phyloP scores from a whole-genome alignment of 2,113 vertebrate species.

The Toxostoma redivivum region DNA sequence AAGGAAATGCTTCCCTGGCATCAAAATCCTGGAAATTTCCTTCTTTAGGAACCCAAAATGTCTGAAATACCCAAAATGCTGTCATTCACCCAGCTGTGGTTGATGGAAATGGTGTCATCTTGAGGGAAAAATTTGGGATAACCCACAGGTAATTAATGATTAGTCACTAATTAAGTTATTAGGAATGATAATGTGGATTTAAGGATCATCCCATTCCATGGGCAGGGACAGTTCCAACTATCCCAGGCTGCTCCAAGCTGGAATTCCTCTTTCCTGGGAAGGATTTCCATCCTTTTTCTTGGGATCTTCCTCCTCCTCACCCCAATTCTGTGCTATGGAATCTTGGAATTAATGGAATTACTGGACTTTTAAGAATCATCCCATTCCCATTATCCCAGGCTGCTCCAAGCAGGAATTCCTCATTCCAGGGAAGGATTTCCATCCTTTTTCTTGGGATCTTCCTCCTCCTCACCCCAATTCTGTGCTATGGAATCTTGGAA shows the following conservation, averaged over 20 bases:
- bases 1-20: too few relatives aligned
- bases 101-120: constrained; percentile 95
- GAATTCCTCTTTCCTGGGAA: neutral
- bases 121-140: constrained; percentile 3
- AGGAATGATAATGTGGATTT: accelerated
- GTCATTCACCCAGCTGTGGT: constrained; percentile 94
- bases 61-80: constrained; percentile 53
- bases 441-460: too few relatives aligned
- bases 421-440: too few relatives aligned
- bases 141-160: neutral
- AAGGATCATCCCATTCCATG: neutral
- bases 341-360: too few relatives aligned
- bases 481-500: neutral
- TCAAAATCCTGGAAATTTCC: too few relatives aligned
- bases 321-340: neutral
- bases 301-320: neutral
- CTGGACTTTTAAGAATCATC: neutral
- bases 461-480: neutral
- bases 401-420: neutral
- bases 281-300: neutral
- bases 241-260: neutral
- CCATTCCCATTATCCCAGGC: neutral
- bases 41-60: too few relatives aligned
- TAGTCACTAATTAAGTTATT: neutral
- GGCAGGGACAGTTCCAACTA: neutral